Evolutionary conservation across 2,888 invertebrate species (phyloP), one percentile per base, ranked within the genome.

Genomic region (Salticus scenicus): DNA sequence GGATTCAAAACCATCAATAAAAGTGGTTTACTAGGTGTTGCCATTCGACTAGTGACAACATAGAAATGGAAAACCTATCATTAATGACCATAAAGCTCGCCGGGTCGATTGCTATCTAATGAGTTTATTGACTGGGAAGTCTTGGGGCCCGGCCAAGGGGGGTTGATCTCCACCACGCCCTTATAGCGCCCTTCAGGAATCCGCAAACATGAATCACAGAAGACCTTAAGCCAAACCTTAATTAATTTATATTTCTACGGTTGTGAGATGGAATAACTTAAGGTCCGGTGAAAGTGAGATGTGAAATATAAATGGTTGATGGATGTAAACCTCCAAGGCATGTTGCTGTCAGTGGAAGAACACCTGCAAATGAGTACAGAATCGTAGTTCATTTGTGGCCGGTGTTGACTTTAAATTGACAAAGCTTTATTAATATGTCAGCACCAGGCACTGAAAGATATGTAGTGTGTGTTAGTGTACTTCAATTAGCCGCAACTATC

Each of bases 31-130:
- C 83, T 76, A 83, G 77, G 77, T 83, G 83, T 83, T 83, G 77
- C 83, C 76, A 24, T 57, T 51, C 30, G 51, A n/a, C 57, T 57
- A 69, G 67, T 30, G 41, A 57, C 33, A 51, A 82, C 20, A 63
- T 64, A 66, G 82, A 82, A 83, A 83, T 77, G 83, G 77, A 83
- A 83, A 77, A 77, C 83, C 83, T 77, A 77, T 83, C 83, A 83
- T 83, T 83, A 77, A 77, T 83, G 83, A 72, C 83, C 83, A 83
- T 83, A 83, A 83, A 83, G 83, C 83, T 83, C 83, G 77, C 66
- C 66, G 77, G 83, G 73, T 77, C 77, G 77, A 72, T 77, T 72
- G 77, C 72, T 77, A 67, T 76, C 77, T 83, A 83, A 83, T 83
- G 83, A 83, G 83, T 83, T 83, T 83, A 83, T 83, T 83, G 83